Evolutionary conservation across 2,888 invertebrate genomes (phyloP), one percentile per base, ranked within the genome.

Genomic region (Melinaea marsaeus): DNA sequence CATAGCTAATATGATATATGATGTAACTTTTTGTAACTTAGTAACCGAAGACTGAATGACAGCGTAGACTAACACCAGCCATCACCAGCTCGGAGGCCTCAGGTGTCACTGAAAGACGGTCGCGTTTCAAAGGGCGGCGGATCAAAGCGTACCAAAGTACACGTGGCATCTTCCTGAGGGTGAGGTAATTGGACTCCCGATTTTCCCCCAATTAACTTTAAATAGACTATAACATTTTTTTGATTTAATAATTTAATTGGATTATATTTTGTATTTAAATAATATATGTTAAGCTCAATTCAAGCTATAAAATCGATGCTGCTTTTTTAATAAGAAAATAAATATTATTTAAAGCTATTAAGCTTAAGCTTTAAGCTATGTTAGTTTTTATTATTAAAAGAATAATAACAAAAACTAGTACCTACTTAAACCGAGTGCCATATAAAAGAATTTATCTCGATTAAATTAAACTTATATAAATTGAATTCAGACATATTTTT

Each of bases 91-190:
- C 63, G 59, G 69, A 69, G 68, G 71, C 71, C 71, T 74, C 74
- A 76, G 75, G 75, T 75, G 74, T 75, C 71, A 74, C 63, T 65
- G 79, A 79, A 77, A 75, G 72, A 73, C 70, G 63, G 69, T 76
- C 75, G 58, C 61, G 62, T 75, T 74, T 72, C 73, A 72, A 74
- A 75, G 72, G 70, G 74, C 74, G 73, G 74, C 65, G 62, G 72
- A 77, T 77, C 76, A 77, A 77, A 76, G 77, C 61, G 65, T 72
- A 77, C 69, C 66, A 54, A 71, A 60, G 67, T 51, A 51, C 77
- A 77, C 71, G 70, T 70, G 76, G 71, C 66, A 64, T 70, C 71
- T 69, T 71, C 47, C 70, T 64, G 71, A 69, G 65, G 72, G 72
- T 72, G 72, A 67, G 66, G 58, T 70, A 67, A 70, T 67, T 69